Percentiles rank a stretch among this genome's conserved stretches.
Conservation (phyloP, 2,797 vertebrate genomes). For the Anisognathus igniventris region DNA sequence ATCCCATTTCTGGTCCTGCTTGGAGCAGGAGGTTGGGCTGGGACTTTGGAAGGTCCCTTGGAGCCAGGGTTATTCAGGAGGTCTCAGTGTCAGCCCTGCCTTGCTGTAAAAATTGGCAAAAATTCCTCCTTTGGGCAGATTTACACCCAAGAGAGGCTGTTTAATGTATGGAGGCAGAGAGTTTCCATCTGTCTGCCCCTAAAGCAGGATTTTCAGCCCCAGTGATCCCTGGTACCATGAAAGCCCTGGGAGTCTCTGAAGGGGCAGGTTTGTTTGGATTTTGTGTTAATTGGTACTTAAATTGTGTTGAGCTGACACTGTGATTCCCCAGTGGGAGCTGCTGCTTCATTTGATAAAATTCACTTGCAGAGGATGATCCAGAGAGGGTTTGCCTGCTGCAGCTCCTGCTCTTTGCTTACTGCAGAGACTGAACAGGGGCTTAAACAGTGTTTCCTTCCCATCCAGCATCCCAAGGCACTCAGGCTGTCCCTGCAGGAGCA, state of each 20-base stretch:
- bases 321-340: background rate
- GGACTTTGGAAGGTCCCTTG: background rate
- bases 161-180: background rate
- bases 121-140: background rate
- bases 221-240: background rate
- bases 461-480: background rate
- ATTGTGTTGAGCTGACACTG: background rate
- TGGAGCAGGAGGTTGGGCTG: background rate
- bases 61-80: accelerated
- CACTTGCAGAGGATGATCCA: accelerated
- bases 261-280: background rate
- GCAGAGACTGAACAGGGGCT: background rate
- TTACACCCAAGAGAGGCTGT: background rate
- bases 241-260: background rate
- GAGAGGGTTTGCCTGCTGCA: background rate
- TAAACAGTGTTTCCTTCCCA: background rate
- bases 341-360: background rate
- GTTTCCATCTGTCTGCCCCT: background rate
- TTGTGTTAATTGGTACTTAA: background rate
- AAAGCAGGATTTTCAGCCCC: background rate
- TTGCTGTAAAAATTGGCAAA: background rate
- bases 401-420: background rate
- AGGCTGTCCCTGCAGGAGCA: background rate
- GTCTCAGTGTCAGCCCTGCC: background rate
- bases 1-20: background rate